phyloP scores from a whole-genome alignment of 2,888 invertebrate genomes.

The Pristionchus exspectatus region DNA sequence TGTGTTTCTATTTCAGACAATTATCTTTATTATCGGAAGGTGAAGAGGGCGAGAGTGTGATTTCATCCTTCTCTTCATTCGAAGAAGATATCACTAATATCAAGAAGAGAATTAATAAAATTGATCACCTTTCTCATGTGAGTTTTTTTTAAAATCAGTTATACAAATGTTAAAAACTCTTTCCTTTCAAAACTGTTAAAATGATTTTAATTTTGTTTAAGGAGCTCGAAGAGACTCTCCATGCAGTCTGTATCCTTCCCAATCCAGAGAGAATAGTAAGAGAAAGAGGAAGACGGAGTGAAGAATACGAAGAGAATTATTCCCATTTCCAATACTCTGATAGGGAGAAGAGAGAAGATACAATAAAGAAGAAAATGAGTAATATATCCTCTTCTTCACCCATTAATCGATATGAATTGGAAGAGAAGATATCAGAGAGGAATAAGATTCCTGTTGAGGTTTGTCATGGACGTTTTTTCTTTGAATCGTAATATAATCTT shows the following conservation, averaged over 20 bases:
- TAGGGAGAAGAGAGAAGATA: constrained; percentile 20
- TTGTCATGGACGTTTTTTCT: background rate
- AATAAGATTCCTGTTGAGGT: background rate
- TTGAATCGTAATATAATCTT: background rate
- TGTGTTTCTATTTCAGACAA: background rate
- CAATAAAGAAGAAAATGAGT: background rate
- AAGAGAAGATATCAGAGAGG: background rate
- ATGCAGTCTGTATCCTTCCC: constrained; percentile 28
- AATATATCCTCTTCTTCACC: background rate
- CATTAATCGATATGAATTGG: background rate
- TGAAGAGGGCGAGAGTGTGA: constrained; percentile 8
- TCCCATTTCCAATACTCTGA: background rate
- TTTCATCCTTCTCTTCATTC: constrained; percentile 34
- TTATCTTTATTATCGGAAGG: constrained; percentile 4
- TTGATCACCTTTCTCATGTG: constrained; percentile 31
- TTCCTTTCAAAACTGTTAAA: background rate
- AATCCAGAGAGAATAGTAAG: constrained; percentile 3
- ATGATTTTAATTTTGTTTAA: background rate
- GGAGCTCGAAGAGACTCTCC: constrained; percentile 38
- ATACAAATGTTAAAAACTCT: background rate
- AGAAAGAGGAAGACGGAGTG: background rate
- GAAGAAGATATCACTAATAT: constrained; percentile 38
- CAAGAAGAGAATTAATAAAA: constrained; percentile 22
- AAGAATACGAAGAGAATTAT: background rate
- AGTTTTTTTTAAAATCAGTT: background rate